Base-by-base conservation (phyloP, 37 sponge, comb jelly and placozoan species). In the Petrosia ficiformis region DNA sequence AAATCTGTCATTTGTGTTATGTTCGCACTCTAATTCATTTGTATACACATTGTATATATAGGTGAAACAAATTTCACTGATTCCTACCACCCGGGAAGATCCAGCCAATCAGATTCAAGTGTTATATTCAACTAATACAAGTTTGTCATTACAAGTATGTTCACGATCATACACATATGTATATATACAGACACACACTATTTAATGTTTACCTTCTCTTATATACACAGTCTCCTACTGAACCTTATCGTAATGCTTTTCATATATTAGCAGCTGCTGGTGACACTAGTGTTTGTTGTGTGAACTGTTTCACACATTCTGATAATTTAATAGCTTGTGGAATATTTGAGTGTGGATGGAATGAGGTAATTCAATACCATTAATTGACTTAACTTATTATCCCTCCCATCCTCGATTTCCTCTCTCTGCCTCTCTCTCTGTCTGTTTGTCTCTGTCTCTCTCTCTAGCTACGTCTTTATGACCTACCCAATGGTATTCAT, bases 81-180 rank as follows among this genome's bases (percentile, higher is more conserved):
- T n/a, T n/a, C n/a, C n/a, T n/a, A n/a, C n/a, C n/a, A n/a, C n/a
- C n/a, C n/a, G n/a, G n/a, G n/a, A n/a, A n/a, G n/a, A 16, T 19
- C 54, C 16, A 10, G 14, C 10, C 10, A 16, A 48, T 48, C 54
- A 48, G 16, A 19, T 48, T 16, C 54, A 19, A 16, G 57, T 84
- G 26, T 71, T 84, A 41, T 84, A 84, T 54, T 84, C 72, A 65
- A 84, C 84, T 22, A 58, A 80, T 38, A 68, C 71, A 39, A 84
- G 65, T 36, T 65, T 84, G 65, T 59, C 77, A 10, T 39, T 84
- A 31, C 75, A 74, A 36, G 37, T 39, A 54, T 71, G n/a, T n/a
- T n/a, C n/a, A n/a, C n/a, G n/a, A n/a, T n/a, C n/a, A n/a, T n/a
- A n/a, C n/a, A n/a, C n/a, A n/a, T n/a, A n/a, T n/a, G n/a, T n/a